Conservation (phyloP, 92 coral and sea anemone species). For the Chrysogorgia sp. region DNA sequence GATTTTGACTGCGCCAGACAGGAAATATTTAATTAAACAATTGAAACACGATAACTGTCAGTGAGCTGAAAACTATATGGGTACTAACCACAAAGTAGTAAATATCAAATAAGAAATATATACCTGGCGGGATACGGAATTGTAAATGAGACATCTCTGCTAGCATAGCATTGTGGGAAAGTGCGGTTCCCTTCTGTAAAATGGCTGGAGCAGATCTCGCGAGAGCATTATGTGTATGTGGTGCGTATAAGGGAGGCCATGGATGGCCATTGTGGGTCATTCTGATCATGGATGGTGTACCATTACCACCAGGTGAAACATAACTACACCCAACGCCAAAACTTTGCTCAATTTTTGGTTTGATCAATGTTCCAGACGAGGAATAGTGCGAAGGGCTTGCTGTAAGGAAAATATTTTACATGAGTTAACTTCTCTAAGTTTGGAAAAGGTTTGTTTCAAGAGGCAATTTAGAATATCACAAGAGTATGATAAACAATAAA, state of each 20-base stretch:
- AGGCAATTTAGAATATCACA: too few species aligned
- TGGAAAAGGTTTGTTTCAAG: constrained; percentile 56
- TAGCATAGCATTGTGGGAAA: constrained; percentile 38
- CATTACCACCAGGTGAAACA: constrained; percentile 28
- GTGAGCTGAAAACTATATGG: not conserved
- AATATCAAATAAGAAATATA: not conserved
- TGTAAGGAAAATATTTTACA: constrained; percentile 58
- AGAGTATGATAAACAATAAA: constrained; percentile 80
- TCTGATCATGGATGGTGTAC: constrained; percentile 38
- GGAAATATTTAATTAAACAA: too few species aligned
- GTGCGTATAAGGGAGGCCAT: constrained; percentile 40
- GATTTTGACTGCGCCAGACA: too few species aligned
- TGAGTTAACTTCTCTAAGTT: constrained; percentile 5
- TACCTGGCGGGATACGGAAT: constrained; percentile 40
- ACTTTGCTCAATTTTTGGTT: constrained; percentile 32
- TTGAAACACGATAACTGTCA: not conserved
- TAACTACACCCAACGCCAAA: constrained; percentile 44
- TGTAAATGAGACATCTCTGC: constrained; percentile 44
- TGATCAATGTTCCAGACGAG: constrained; percentile 17
- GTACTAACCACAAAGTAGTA: too few species aligned
- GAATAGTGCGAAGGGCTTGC: constrained; percentile 46
- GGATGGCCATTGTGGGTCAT: constrained; percentile 40
- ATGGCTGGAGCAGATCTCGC: constrained; percentile 49
- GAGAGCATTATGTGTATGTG: constrained; percentile 39
- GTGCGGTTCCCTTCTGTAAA: constrained; percentile 34